phyloP scores from a whole-genome alignment of 2,113 vertebrate genomes.

The Psammodynastes pulverulentus region DNA sequence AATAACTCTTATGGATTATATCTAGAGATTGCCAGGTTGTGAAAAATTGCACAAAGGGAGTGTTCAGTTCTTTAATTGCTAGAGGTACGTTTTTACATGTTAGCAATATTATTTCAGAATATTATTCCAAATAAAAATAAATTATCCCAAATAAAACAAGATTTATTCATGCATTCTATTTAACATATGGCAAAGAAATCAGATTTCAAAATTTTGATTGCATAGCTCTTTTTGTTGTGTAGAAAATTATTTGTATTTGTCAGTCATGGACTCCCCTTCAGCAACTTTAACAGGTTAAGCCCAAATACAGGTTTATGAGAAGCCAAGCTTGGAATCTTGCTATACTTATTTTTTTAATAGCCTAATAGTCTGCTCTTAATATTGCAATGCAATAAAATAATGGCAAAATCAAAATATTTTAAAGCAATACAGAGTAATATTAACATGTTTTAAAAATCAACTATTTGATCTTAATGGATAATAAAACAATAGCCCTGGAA shows the following conservation, averaged over 20 bases:
- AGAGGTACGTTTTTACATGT: background rate
- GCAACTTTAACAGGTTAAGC: background rate
- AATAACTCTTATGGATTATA: background rate
- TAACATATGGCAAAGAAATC: background rate
- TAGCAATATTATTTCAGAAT: background rate
- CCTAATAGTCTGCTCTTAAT: background rate
- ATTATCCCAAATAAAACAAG: background rate
- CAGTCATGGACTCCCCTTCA: background rate
- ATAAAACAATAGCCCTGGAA: too few relatives aligned
- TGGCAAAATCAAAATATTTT: background rate
- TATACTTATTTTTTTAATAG: background rate
- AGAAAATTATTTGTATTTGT: background rate
- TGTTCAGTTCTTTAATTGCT: background rate
- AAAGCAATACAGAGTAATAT: background rate
- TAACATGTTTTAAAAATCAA: too few relatives aligned
- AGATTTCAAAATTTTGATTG: background rate
- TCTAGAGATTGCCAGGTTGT: background rate
- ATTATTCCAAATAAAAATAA: background rate
- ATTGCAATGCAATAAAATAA: background rate
- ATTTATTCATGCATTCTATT: background rate
- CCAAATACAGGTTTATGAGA: background rate
- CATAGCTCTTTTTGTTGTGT: background rate
- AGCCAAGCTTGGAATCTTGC: background rate
- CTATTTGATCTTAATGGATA: too few relatives aligned
- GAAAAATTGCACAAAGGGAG: background rate